Evolutionary conservation across 92 coral and sea anemone species (phyloP).

Genomic region (Epizoanthus illoricatus): DNA sequence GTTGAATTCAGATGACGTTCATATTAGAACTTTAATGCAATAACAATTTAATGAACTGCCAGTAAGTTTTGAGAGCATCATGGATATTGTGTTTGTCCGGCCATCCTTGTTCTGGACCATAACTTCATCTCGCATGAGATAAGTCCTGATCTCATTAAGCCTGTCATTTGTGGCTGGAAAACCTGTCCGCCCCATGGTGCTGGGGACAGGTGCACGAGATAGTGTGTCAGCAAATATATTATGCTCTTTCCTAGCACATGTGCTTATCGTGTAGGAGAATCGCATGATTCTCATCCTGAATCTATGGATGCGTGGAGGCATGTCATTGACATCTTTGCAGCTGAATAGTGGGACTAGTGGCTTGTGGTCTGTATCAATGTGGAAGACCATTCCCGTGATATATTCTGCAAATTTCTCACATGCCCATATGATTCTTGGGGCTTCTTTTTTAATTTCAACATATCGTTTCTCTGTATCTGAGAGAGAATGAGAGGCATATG

Average conservation of each 20-base stretch:
- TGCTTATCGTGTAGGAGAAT: constrained; percentile 35
- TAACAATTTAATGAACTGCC: too few relatives aligned
- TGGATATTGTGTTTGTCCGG: too few relatives aligned
- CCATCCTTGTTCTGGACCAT: too few relatives aligned
- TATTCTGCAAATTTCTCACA: constrained; percentile 58
- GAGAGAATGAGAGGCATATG: constrained; percentile 41
- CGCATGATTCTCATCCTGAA: constrained; percentile 52
- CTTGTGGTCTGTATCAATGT: constrained; percentile 56
- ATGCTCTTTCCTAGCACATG: constrained; percentile 63
- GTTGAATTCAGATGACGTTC: too few relatives aligned
- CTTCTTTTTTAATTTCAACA: constrained; percentile 57
- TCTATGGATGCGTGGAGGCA: constrained; percentile 50
- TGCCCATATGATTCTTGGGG: constrained; percentile 60
- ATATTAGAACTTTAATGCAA: too few relatives aligned
- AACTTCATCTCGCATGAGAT: constrained; percentile 51
- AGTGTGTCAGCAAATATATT: constrained; percentile 38
- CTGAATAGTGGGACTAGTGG: constrained; percentile 51
- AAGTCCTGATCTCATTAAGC: constrained; percentile 39
- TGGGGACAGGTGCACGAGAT: constrained; percentile 41
- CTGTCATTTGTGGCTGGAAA: constrained; percentile 53
- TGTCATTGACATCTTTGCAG: constrained; percentile 38
- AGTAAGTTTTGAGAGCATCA: too few relatives aligned
- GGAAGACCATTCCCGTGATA: constrained; percentile 47
- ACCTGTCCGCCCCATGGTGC: background rate
- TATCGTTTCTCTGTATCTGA: constrained; percentile 42